phyloP scores from a whole-genome alignment of 1,140 invertebrate species.

The Galleria mellonella region DNA sequence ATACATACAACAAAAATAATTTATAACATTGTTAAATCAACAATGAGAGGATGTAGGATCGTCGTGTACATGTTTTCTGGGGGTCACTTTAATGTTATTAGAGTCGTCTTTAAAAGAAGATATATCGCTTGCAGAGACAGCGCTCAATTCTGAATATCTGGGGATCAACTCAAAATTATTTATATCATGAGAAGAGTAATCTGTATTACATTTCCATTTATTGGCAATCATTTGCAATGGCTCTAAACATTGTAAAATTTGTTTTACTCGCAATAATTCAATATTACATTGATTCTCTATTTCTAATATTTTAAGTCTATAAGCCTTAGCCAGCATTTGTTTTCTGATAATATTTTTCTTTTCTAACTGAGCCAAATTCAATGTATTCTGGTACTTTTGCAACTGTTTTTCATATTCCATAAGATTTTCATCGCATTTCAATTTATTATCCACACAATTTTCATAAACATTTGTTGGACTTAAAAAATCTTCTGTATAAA shows the following conservation, averaged over 20 bases:
- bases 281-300: constrained; percentile 76
- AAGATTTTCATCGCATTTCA: constrained; percentile 54
- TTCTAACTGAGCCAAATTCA: constrained; percentile 59
- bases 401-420: constrained; percentile 65
- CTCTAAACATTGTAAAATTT: constrained; percentile 70
- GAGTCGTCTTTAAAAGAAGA: constrained; percentile 14
- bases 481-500: too few species aligned
- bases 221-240: constrained; percentile 62
- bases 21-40: too few species aligned
- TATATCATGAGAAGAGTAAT: constrained; percentile 33
- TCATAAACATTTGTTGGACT: constrained; percentile 21
- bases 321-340: constrained; percentile 69
- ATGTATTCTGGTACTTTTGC: constrained; percentile 55
- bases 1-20: too few species aligned
- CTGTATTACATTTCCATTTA: constrained; percentile 45
- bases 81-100: constrained; percentile 4
- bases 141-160: constrained; percentile 44
- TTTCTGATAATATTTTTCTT: constrained; percentile 66
- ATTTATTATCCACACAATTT: constrained; percentile 36
- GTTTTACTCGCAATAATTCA: constrained; percentile 70
- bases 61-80: background rate
- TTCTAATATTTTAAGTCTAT: constrained; percentile 67
- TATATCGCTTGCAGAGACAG: constrained; percentile 27
- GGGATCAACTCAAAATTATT: constrained; percentile 52
- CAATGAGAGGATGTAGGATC: too few species aligned